Base-by-base conservation (phyloP, 1,140 invertebrate genomes). In the Euglossa dilemma region DNA sequence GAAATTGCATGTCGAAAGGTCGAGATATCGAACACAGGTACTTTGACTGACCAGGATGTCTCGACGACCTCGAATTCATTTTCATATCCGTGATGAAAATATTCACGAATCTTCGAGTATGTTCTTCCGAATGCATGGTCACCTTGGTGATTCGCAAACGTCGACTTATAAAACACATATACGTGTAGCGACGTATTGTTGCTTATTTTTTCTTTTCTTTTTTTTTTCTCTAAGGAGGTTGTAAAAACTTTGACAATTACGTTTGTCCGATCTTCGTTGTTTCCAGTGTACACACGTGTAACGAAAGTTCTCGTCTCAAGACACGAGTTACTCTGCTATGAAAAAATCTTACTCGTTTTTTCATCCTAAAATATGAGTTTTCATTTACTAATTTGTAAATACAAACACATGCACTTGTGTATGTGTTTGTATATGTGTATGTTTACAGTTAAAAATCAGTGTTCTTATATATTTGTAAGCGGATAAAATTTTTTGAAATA, bases 221-320 rank as follows among this genome's bases (percentile, higher is more conserved):
- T 18, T 18, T 18, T 67, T 12, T 2, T 14, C n/a, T 14, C n/a
- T n/a, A n/a, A 28, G 43, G 14, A 57, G 20, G 6, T 25, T 36
- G 7, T 0, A 11, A 43, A 54, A 11, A 43, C 23, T 61, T 61
- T 25, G 2, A 36, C 8, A 9, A 69, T 18, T 4, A 5, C 8
- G 11, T n/a, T 28, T 20, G 8, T 4, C 23, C 12, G 47, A 47
- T n/a, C 45, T 18, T 28, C 9, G 43, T 72, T 18, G 54, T 18
- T 63, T 36, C 20, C n/a, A 4, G n/a, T n/a, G 56, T 61, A 69
- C 43, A 1, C 6, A n/a, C n/a, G n/a, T n/a, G n/a, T n/a, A n/a
- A n/a, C n/a, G n/a, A 28, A 84, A 86, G 52, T 69, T 56, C 80
- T 89, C 80, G 73, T 79, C 50, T 89, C 54, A 47, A 74, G 84